These are phyloP conservation scores for Macroramphosus scolopax DNA, from an alignment of 2,797 vertebrate genomes.

Conservation along the genomic window DNA sequence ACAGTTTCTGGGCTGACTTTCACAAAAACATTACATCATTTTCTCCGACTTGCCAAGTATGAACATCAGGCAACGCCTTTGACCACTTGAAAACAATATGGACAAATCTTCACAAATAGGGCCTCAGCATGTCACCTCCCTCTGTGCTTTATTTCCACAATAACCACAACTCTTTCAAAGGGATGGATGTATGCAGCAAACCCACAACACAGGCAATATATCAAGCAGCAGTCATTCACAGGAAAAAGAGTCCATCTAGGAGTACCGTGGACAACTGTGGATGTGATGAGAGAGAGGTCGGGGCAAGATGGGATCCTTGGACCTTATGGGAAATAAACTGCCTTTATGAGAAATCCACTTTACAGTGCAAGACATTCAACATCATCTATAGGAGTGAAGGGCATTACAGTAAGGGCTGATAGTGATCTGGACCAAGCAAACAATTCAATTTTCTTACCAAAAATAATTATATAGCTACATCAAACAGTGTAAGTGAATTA, in stretches of 20 bases:
- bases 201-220: slow-evolving; percentile 43
- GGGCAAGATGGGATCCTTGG: slow-evolving; percentile 39
- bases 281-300: slow-evolving; percentile 32
- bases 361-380: slow-evolving; percentile 48
- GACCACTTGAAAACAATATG: slow-evolving; percentile 1
- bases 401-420: slow-evolving; percentile 54
- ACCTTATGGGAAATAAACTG: slow-evolving; percentile 27
- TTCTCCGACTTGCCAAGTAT: slow-evolving; percentile 27
- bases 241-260: slow-evolving; percentile 31
- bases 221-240: slow-evolving; percentile 45
- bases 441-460: neutral
- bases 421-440: slow-evolving; percentile 73
- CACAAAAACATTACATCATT: slow-evolving; percentile 46
- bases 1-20: slow-evolving; percentile 24
- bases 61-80: slow-evolving; percentile 35
- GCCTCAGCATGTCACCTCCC: slow-evolving; percentile 57
- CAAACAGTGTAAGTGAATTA: slow-evolving; percentile 6
- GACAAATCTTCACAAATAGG: slow-evolving; percentile 45
- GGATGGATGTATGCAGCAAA: slow-evolving; percentile 29
- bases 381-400: slow-evolving; percentile 23
- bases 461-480: slow-evolving; percentile 15
- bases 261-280: slow-evolving; percentile 31
- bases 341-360: slow-evolving; percentile 42
- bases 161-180: slow-evolving; percentile 44
- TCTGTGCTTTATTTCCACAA: slow-evolving; percentile 51